Evolutionary conservation across 2,113 vertebrate genomes (phyloP), one percentile per base, ranked within the genome.

Genomic region (Myrmecobius fasciatus): DNA sequence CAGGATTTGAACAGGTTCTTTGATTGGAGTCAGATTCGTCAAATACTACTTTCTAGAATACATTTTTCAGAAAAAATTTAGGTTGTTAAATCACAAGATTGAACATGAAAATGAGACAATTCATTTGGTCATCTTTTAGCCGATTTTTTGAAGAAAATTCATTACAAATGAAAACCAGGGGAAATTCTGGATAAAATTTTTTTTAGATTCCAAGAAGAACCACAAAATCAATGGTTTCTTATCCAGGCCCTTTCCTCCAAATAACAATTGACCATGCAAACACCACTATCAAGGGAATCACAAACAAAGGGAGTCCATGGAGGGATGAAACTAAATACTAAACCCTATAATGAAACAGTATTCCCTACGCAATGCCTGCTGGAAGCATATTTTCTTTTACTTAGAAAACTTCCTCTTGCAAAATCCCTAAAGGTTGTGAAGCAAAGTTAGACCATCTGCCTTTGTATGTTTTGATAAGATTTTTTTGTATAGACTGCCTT

Each of bases 121-220:
- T 96, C 43, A 67, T 56, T 93, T 89, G 60, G 53, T 47, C 92
- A 25, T 93, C 88, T 47, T 48, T 52, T 94, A 95, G 93, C 75
- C 95, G 26, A 52, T 94, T 28, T 93, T 96, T 95, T 56, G n/a
- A 91, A 96, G 93, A 96, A 94, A 93, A 56, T 48, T 46, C 94
- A 88, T 3, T 89, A 54, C 25, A 94, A 94, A 95, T 93, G 89
- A 93, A 92, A 95, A 90, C 90, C 88, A 93, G 91, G 91, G 88
- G 8, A 91, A 8, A 92, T 93, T 96, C 92, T 96, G 60, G 9
- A 89, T 54, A 51, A n/a, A n/a, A 51, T 96, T 93, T 95, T 48
- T 88, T 95, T 96, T 94, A 94, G 96, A 96, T 97, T 95, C 94
- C 91, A 51, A 36, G 93, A 93, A 52, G 46, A 96, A 47, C n/a